Percentiles rank a stretch among this genome's conserved stretches.
Evolutionary conservation across 1,140 invertebrate genomes (phyloP).

Genomic region (Drosophila pachea): DNA sequence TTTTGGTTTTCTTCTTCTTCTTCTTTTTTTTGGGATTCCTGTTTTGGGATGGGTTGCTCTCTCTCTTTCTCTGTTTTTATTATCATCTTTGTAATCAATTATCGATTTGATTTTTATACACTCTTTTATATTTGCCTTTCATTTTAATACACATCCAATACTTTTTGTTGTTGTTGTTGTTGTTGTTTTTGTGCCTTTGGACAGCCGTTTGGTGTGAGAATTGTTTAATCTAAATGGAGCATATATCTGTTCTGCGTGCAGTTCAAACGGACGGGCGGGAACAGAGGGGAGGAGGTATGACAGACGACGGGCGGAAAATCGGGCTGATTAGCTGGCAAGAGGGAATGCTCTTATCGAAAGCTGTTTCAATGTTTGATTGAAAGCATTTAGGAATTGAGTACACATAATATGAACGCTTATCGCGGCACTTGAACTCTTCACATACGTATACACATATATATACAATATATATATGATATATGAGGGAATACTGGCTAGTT

Average conservation of each 20-base stretch:
- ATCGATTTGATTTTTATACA: conserved; percentile 59
- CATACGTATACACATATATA: background rate
- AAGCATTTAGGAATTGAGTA: conserved; percentile 5
- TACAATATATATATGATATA: too few relatives aligned
- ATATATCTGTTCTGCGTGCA: conserved; percentile 9
- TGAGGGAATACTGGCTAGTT: too few relatives aligned
- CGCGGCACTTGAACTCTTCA: conserved; percentile 9
- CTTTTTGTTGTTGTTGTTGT: conserved; percentile 11
- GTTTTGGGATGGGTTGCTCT: conserved; percentile 28
- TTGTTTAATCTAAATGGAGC: background rate
- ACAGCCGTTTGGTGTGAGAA: too few relatives aligned
- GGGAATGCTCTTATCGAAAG: background rate
- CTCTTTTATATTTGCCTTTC: conserved; percentile 47
- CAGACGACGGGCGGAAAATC: too few relatives aligned
- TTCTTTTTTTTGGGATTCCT: conserved; percentile 7
- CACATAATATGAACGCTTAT: conserved; percentile 23
- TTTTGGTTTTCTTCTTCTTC: conserved; percentile 37
- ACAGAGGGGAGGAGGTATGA: too few relatives aligned
- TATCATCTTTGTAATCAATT: conserved; percentile 62
- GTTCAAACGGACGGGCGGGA: conserved; percentile 13
- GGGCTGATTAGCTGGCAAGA: too few relatives aligned
- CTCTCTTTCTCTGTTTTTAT: conserved; percentile 45
- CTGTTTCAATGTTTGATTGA: conserved; percentile 7
- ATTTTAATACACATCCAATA: conserved; percentile 29
- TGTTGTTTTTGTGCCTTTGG: too few relatives aligned